Percentiles rank a stretch among this genome's conserved stretches.
These are phyloP conservation scores for Luscinia luscinia DNA, from an alignment of 2,797 vertebrate species.

Conservation along the genomic window DNA sequence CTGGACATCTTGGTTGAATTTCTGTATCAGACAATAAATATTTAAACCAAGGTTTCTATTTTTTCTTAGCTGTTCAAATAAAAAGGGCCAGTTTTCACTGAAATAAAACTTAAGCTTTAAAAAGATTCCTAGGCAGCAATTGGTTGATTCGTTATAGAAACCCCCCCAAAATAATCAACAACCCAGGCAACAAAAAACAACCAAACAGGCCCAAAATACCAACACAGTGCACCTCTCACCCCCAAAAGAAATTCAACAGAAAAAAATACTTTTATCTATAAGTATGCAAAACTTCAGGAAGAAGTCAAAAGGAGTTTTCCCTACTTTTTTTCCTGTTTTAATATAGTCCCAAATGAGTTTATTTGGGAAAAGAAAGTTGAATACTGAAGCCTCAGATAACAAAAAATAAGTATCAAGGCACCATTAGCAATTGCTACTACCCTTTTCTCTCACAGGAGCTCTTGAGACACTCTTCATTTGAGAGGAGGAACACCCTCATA, in stretches of 20 bases:
- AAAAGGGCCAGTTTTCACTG: neutral
- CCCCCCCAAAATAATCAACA: neutral
- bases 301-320: rapidly evolving
- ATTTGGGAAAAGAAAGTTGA: neutral
- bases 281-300: neutral
- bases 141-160: neutral
- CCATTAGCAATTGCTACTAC: neutral
- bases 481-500: neutral
- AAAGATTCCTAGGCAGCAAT: neutral
- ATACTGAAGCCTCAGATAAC: neutral
- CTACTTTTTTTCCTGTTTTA: rapidly evolving
- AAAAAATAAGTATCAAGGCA: neutral
- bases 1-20: neutral
- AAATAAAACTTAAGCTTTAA: neutral
- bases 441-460: neutral
- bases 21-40: neutral
- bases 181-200: neutral
- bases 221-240: rapidly evolving
- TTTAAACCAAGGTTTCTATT: neutral
- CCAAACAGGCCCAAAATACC: neutral
- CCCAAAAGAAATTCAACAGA: rapidly evolving
- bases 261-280: neutral
- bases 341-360: rapidly evolving
- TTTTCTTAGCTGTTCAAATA: neutral
- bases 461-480: neutral